Base-by-base conservation (phyloP, 1,140 invertebrate genomes). In the Mercenaria mercenaria region DNA sequence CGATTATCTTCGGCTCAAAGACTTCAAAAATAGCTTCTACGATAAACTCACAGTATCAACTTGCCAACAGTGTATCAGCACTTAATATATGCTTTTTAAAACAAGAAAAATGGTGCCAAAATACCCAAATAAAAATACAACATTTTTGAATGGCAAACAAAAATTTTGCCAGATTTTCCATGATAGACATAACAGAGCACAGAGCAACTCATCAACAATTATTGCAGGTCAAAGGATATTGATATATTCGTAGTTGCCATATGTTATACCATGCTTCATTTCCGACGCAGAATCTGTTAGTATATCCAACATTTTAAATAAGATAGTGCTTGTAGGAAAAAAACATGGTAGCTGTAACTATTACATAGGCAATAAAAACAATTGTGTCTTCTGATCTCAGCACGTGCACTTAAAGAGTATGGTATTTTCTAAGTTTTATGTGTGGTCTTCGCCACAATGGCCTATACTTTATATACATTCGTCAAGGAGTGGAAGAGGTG, bases 121-220 rank as follows among this genome's bases (percentile, higher is more conserved):
- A 59, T 6, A 59, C 18, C 8, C 43, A 47, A 47, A 47, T n/a
- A n/a, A n/a, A n/a, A n/a, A n/a, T n/a, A 15, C 6, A 47, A 47
- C 15, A 6, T 47, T 47, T 47, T 15, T 47, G 43, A 47, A 15
- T 47, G 6, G 43, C 6, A 47, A 29, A 64, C 10, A 29, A 64
- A 8, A n/a, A 15, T 72, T 29, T 72, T 72, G 67, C 67, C 67
- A 72, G 67, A 72, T 39, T 47, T 37, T 39, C 18, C 18, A 26
- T 34, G 67, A 72, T 72, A 72, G 67, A 72, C 67, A 72, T 15
- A 72, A 72, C 67, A 72, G 67, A 72, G 13, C 37, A 72, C 29
- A 39, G 15, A 15, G 59, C 52, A 29, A 64, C 26, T 64, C 59
- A 29, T 64, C 59, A 64, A 15, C 23, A 64, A 64, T 64, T 64